These are phyloP conservation scores for Corapipo altera DNA, from an alignment of 2,113 vertebrate genomes.

Conservation along the genomic window DNA sequence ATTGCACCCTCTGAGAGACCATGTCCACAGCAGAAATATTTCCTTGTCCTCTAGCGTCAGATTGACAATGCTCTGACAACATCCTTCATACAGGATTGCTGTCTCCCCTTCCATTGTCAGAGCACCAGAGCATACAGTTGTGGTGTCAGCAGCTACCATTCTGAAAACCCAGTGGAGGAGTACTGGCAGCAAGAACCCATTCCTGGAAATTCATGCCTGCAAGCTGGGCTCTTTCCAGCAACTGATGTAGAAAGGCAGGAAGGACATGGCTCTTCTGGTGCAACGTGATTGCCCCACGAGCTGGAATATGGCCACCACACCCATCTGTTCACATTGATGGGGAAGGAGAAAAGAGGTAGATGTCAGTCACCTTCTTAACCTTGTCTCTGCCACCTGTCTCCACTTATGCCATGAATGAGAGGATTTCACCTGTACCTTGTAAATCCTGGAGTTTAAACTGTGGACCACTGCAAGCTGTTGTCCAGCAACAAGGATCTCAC, in stretches of 20 bases:
- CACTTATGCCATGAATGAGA: not conserved
- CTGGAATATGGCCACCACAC: not conserved
- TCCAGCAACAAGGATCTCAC: not conserved
- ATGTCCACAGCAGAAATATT: not conserved
- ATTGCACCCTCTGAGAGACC: not conserved
- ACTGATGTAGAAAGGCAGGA: not conserved
- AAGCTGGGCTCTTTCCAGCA: not conserved
- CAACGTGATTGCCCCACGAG: fast-evolving
- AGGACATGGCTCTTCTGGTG: not conserved
- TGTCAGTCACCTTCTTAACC: not conserved
- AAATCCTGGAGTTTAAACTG: not conserved
- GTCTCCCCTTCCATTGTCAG: not conserved
- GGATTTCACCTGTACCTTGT: not conserved
- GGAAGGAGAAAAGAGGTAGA: not conserved
- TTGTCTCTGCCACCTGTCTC: not conserved
- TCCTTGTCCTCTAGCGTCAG: not conserved
- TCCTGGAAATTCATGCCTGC: not conserved
- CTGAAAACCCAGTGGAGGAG: not conserved
- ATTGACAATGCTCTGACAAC: not conserved
- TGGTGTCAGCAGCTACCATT: fast-evolving
- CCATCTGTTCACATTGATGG: not conserved
- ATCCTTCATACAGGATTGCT: not conserved
- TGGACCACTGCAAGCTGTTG: not conserved
- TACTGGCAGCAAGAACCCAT: fast-evolving
- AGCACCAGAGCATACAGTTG: not conserved